Conservation (phyloP, 2,113 vertebrate species). For the Larimichthys crocea region DNA sequence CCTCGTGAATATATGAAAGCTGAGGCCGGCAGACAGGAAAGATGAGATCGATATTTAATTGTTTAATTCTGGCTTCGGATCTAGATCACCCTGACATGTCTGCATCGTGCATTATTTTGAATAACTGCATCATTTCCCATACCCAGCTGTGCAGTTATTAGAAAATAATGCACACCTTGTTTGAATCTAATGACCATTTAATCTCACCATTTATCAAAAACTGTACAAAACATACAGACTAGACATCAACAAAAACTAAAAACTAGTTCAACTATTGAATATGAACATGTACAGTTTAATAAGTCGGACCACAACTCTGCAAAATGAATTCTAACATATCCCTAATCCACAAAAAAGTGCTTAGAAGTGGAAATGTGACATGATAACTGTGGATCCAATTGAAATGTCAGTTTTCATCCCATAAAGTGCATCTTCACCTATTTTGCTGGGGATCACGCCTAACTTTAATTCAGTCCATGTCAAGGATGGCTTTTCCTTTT, state of each 20-base stretch:
- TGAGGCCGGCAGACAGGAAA: neutral
- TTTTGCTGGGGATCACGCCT: neutral
- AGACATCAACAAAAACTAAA: neutral
- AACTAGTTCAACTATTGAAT: neutral
- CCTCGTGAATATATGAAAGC: neutral
- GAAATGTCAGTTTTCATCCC: constrained; percentile 33
- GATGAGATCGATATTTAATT: neutral
- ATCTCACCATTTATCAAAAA: neutral
- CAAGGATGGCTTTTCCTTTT: constrained; percentile 28
- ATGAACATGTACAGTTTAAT: neutral
- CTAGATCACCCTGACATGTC: neutral
- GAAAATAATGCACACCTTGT: neutral
- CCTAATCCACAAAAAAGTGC: neutral
- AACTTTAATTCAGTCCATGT: constrained; percentile 47
- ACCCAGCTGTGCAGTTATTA: neutral
- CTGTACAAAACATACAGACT: neutral
- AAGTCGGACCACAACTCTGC: neutral
- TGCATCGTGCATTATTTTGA: neutral
- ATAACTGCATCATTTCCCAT: neutral
- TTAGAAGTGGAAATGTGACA: neutral
- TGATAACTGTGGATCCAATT: constrained; percentile 19
- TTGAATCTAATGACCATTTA: too few relatives aligned
- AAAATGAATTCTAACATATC: neutral
- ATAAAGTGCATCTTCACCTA: constrained; percentile 15
- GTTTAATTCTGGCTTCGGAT: neutral